Conservation (phyloP, 1,140 invertebrate genomes). For the Drosophila chauvacae region DNA sequence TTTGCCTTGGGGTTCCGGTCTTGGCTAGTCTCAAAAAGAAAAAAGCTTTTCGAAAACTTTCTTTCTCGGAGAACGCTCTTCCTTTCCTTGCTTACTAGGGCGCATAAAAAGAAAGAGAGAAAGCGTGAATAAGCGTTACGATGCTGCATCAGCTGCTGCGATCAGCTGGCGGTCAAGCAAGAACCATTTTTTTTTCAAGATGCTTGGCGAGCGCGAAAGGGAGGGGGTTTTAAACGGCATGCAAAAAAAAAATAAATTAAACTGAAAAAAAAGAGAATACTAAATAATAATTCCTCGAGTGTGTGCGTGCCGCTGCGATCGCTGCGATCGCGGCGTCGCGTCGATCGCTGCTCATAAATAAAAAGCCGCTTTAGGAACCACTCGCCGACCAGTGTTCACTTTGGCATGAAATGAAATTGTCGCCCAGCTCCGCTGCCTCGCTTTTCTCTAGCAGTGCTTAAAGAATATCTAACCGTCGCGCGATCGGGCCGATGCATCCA, state of each 20-base stretch:
- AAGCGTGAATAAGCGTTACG: constrained; percentile 6
- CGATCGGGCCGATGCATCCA: constrained; percentile 41
- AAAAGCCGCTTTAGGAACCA: constrained; percentile 49
- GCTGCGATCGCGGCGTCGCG: constrained; percentile 25
- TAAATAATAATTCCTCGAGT: constrained; percentile 9
- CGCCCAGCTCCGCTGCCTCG: constrained; percentile 30
- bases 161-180: constrained; percentile 35
- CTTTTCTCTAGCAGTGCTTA: constrained; percentile 13
- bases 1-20: constrained; percentile 14
- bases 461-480: constrained; percentile 12
- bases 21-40: constrained; percentile 3
- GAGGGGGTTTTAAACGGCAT: background rate
- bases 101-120: background rate
- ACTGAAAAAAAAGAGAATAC: constrained; percentile 4
- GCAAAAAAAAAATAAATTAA: constrained; percentile 3
- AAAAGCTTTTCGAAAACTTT: constrained; percentile 15
- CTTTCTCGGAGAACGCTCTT: background rate
- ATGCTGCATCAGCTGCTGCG: constrained; percentile 14
- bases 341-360: constrained; percentile 53
- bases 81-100: background rate
- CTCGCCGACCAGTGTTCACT: constrained; percentile 53
- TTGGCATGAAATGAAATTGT: constrained; percentile 58
- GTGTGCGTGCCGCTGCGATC: constrained; percentile 37
- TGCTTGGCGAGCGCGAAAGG: background rate
- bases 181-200: constrained; percentile 14